Conservation (phyloP, 2,888 invertebrate genomes). For the Chirona hameri region DNA sequence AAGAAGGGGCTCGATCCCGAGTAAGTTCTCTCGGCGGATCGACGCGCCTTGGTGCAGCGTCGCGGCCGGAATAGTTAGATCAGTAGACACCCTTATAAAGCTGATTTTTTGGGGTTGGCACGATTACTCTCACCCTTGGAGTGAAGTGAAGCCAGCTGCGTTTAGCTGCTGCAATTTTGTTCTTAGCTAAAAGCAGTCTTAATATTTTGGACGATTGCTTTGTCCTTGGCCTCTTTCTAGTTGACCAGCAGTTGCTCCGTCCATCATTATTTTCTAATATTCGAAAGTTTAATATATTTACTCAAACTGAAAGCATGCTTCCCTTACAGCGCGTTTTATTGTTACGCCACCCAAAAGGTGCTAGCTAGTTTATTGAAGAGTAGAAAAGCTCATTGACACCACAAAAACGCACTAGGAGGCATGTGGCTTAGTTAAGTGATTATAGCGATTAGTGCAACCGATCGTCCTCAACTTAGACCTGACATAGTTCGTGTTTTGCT, state of each 20-base stretch:
- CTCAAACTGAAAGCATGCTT: background rate
- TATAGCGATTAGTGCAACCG: no score
- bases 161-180: background rate
- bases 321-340: no score
- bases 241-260: background rate
- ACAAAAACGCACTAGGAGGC: no score
- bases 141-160: background rate
- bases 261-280: background rate
- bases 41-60: background rate
- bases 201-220: no score
- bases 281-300: background rate
- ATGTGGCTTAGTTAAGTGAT: no score
- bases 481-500: no score
- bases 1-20: constrained; percentile 41
- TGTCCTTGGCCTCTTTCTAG: background rate
- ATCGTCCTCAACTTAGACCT: no score
- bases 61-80: background rate
- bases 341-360: no score
- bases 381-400: no score
- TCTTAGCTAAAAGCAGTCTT: background rate
- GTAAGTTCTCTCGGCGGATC: constrained; percentile 36
- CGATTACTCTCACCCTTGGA: background rate
- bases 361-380: no score
- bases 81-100: background rate
- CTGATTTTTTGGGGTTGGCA: background rate